phyloP scores from a whole-genome alignment of 2,797 vertebrate genomes.

The Gastrophryne carolinensis region DNA sequence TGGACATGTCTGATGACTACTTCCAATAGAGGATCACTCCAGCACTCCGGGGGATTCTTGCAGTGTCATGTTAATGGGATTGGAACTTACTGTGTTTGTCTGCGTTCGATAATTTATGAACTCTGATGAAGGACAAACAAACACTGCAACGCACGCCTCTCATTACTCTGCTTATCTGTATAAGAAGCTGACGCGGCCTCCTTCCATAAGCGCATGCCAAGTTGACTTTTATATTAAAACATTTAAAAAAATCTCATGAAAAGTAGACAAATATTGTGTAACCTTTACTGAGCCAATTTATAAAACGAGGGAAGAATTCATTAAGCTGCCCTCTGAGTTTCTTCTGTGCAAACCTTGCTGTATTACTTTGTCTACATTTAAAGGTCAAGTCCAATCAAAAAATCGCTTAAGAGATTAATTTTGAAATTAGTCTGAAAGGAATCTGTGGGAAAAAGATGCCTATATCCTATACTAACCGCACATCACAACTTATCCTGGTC shows the following conservation, averaged over 20 bases:
- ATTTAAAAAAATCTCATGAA: slow-evolving; percentile 4
- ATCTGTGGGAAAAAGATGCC: too few species aligned
- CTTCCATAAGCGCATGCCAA: background rate
- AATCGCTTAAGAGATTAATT: too few species aligned
- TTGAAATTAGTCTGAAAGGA: too few species aligned
- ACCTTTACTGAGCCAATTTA: background rate
- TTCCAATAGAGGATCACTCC: background rate
- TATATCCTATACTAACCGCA: too few species aligned
- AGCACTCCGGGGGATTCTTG: background rate
- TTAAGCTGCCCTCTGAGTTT: background rate
- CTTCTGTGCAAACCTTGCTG: background rate
- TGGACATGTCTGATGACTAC: background rate
- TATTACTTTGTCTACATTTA: background rate
- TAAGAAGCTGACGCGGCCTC: background rate
- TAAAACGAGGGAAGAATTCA: background rate
- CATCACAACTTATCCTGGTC: too few species aligned
- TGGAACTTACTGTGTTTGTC: background rate
- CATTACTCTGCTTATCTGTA: background rate
- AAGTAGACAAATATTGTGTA: background rate
- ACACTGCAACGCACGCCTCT: background rate
- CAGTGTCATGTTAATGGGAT: background rate
- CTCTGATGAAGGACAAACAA: background rate
- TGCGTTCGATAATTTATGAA: slow-evolving; percentile 14
- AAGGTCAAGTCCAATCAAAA: background rate
- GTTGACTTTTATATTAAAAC: background rate